Percentiles rank a stretch among this genome's conserved stretches.
phyloP scores from a whole-genome alignment of 2,797 vertebrate genomes.

The Phalanger gymnotis region DNA sequence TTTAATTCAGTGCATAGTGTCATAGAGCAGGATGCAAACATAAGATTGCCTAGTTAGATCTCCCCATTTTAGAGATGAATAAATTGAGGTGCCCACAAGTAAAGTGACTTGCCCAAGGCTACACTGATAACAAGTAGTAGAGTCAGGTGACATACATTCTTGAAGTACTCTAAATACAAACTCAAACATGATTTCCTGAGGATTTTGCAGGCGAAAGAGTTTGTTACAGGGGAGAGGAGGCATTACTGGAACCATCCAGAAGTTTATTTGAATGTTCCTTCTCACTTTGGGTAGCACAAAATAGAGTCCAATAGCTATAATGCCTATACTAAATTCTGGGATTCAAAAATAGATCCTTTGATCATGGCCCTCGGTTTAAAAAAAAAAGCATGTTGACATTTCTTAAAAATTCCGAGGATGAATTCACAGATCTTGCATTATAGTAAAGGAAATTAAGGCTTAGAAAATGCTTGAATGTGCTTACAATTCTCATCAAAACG shows the following conservation, averaged over 20 bases:
- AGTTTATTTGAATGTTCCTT: neutral
- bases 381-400: neutral
- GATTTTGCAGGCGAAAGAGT: neutral
- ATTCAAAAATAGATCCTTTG: conserved; percentile 22
- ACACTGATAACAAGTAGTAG: neutral
- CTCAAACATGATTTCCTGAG: neutral
- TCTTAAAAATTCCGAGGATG: neutral
- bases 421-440: conserved; percentile 14
- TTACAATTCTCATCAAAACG: conserved; percentile 15
- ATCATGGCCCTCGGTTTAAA: neutral
- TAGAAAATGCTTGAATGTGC: conserved; percentile 16
- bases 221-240: neutral
- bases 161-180: neutral
- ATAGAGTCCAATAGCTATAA: neutral
- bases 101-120: neutral
- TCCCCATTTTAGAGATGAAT: neutral
- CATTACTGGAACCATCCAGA: neutral
- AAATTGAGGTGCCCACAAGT: neutral
- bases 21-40: neutral
- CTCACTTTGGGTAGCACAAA: neutral
- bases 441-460: conserved; percentile 5
- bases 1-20: neutral
- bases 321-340: conserved; percentile 13
- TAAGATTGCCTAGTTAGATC: neutral
- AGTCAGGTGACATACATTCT: neutral